A percentile compares a stretch with the other conserved stretches of the same genome.
Evolutionary conservation across 2,888 invertebrate genomes (phyloP).

Genomic region (Yponomeuta cagnagella): DNA sequence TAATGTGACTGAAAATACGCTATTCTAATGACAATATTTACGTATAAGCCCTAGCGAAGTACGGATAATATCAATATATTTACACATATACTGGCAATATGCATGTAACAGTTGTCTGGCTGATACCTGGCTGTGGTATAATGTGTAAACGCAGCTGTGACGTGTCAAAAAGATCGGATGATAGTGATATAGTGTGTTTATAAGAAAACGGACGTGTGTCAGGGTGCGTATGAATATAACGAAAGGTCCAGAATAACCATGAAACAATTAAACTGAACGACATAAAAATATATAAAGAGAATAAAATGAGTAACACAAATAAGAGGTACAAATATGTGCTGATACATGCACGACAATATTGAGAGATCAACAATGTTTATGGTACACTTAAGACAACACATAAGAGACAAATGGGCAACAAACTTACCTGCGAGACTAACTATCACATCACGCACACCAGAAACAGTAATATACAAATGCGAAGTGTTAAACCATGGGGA

Average conservation of each 20-base stretch:
- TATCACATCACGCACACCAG: conserved; percentile 30
- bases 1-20: conserved; percentile 38
- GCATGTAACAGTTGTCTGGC: neutral
- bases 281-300: conserved; percentile 34
- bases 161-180: conserved; percentile 36
- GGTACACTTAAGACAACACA: conserved; percentile 34
- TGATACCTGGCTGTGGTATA: conserved; percentile 1
- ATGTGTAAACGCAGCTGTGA: conserved; percentile 8
- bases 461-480: conserved; percentile 33
- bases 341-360: conserved; percentile 45
- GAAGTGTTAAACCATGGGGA: conserved; percentile 37
- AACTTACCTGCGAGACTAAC: conserved; percentile 51
- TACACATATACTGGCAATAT: conserved; percentile 2
- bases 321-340: neutral
- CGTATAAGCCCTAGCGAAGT: conserved; percentile 42
- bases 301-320: neutral
- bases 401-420: conserved; percentile 53
- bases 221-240: conserved; percentile 64
- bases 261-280: conserved; percentile 25
- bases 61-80: neutral
- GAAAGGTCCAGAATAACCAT: conserved; percentile 56
- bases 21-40: conserved; percentile 53
- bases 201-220: conserved; percentile 39
- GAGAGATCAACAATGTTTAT: neutral
- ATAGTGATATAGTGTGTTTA: conserved; percentile 44